Evolutionary conservation across 1,140 invertebrate species (phyloP).

Genomic region (Calliopsis andreniformis): DNA sequence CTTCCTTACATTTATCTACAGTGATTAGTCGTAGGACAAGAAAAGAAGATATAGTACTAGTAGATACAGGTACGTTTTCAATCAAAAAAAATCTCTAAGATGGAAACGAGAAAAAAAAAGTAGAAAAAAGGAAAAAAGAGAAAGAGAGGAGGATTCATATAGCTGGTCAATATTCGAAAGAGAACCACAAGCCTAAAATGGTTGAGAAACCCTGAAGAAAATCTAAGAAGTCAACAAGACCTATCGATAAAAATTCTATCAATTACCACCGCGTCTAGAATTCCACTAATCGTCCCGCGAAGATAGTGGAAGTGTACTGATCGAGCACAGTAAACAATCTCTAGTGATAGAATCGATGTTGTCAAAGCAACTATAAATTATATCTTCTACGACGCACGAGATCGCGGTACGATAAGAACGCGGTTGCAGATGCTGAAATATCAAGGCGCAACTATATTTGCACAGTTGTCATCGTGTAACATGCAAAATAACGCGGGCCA

Average conservation of each 20-base stretch:
- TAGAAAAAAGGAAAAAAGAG: too few species aligned
- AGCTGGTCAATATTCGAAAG: too few species aligned
- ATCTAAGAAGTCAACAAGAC: too few species aligned
- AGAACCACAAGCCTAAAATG: too few species aligned
- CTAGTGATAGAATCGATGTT: conserved; percentile 32
- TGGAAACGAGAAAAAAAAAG: too few species aligned
- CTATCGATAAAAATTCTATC: background rate
- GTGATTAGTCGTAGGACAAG: background rate
- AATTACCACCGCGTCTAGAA: background rate
- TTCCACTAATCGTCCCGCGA: background rate
- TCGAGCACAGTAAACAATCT: background rate
- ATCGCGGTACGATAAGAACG: conserved; percentile 39
- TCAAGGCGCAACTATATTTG: conserved; percentile 50
- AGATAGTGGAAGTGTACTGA: background rate
- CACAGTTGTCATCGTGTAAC: conserved; percentile 48
- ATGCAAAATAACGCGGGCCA: conserved; percentile 10
- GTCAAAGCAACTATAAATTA: conserved; percentile 36
- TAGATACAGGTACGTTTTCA: too few species aligned
- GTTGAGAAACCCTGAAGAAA: too few species aligned
- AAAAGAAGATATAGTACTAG: background rate
- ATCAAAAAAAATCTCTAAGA: too few species aligned
- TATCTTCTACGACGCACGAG: conserved; percentile 24
- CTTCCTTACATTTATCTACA: background rate
- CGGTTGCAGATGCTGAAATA: conserved; percentile 29
- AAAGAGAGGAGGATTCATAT: too few species aligned